A percentile compares a stretch with the other conserved stretches of the same genome.
Conservation (phyloP, 2,797 vertebrate species). For the Megaceryle alcyon region DNA sequence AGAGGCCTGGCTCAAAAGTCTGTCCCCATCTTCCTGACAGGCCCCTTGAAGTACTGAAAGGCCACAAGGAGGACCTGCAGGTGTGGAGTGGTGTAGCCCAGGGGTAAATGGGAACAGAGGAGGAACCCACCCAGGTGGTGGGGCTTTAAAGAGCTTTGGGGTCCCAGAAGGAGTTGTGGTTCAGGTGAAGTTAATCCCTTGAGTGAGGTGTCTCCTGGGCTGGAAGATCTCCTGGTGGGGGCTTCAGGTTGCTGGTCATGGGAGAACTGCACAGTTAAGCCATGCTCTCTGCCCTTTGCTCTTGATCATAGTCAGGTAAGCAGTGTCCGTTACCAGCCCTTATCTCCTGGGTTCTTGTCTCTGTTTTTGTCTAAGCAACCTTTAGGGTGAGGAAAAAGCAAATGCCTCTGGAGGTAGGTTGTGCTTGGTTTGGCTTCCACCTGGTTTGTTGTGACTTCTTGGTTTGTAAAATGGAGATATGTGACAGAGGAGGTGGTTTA, state of each 20-base stretch:
- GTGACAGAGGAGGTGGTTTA: background rate
- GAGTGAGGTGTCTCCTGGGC: background rate
- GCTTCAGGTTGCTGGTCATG: background rate
- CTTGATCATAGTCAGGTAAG: background rate
- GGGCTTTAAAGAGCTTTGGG: background rate
- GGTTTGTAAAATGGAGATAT: background rate
- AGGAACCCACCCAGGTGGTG: background rate
- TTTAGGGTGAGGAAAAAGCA: background rate
- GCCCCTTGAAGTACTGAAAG: background rate
- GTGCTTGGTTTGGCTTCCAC: background rate
- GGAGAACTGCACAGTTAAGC: background rate
- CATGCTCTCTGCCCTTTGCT: rapidly evolving
- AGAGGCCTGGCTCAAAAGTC: background rate
- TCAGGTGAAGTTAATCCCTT: background rate
- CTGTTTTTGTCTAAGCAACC: background rate
- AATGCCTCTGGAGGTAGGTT: background rate
- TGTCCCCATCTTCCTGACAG: background rate
- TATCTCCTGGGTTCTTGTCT: background rate
- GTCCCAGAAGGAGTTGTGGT: background rate
- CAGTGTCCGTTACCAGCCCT: rapidly evolving
- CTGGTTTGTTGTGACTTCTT: background rate
- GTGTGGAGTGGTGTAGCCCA: background rate
- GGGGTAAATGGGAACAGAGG: background rate
- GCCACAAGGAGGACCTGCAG: background rate
- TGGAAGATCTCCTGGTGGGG: background rate